Evolutionary conservation across 1,140 invertebrate genomes (phyloP), one percentile per base, ranked within the genome.

Genomic region (Cylas formicarius): DNA sequence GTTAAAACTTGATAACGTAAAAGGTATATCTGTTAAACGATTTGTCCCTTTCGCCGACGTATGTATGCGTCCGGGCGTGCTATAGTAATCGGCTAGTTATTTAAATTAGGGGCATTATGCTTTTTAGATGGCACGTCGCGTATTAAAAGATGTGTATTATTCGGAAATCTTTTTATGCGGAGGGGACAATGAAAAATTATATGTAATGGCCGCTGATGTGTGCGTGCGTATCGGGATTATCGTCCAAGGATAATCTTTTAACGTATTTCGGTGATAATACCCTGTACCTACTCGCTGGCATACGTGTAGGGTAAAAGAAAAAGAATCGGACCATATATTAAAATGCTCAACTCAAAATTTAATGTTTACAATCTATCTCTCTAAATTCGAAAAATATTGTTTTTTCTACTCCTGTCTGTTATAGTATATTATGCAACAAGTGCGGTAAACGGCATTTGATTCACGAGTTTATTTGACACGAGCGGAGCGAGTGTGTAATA

Each of bases 51-150:
- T 36, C 20, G 36, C n/a, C n/a, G 8, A 26, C 24, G 8, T 26
- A n/a, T 19, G 27, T 38, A 29, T 36, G 28, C 38, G 46, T 40
- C 27, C 20, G 40, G 28, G 34, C 44, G 37, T 45, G 37, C 22
- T 21, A 28, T 19, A 27, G 34, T 41, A 44, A 36, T 45, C 37
- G 43, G 32, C 33, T 49, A 49, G 48, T 46, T 46, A 51, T 51
- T 51, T 34, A 46, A 50, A 50, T 50, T 44, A 39, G 27, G 23
- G 24, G 35, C 28, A 48, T 42, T 42, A 42, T 32, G 32, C 38
- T 43, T 34, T 33, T 10, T 31, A 5, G 4, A 16, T 41, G 23
- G 22, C 22, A 29, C 27, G 26, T 2, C n/a, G 13, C n/a, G 18
- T 41, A 31, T 41, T 41, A 41, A 31, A 31, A 19, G 28, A 41